A percentile compares a stretch with the other conserved stretches of the same genome.
Evolutionary conservation across 2,797 vertebrate species (phyloP).

Genomic region (Carcharodon carcharias): DNA sequence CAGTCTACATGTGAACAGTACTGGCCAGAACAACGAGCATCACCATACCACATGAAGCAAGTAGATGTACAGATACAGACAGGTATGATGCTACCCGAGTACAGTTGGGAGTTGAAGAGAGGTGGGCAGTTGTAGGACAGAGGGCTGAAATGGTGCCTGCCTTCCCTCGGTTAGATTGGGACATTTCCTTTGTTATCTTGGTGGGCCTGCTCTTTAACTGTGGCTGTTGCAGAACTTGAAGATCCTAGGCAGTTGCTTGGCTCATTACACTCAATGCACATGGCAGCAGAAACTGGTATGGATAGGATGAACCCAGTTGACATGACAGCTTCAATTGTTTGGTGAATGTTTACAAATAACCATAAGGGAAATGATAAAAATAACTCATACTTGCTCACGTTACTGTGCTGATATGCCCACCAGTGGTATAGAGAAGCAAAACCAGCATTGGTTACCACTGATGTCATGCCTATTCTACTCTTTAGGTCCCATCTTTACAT

Average conservation of each 20-base stretch:
- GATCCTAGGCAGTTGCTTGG: neutral
- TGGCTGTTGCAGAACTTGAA: neutral
- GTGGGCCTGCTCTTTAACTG: neutral
- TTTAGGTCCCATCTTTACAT: neutral
- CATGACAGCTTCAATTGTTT: neutral
- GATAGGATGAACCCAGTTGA: neutral
- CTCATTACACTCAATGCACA: neutral
- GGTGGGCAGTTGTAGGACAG: neutral
- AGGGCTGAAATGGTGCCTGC: neutral
- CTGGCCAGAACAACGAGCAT: slow-evolving; percentile 3
- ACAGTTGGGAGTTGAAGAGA: neutral
- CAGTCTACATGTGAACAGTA: neutral
- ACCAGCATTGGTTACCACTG: neutral
- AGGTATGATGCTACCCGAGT: neutral
- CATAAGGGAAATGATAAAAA: neutral
- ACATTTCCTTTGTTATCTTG: neutral
- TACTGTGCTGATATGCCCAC: neutral
- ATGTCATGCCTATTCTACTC: neutral
- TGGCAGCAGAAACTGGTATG: neutral
- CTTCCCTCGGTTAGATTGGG: neutral
- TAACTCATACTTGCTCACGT: neutral
- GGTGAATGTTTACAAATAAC: neutral
- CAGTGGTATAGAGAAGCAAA: neutral
- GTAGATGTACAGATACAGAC: neutral
- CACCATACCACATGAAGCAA: neutral